phyloP scores from a whole-genome alignment of 2,113 vertebrate genomes.

The Pycnonotus jocosus region DNA sequence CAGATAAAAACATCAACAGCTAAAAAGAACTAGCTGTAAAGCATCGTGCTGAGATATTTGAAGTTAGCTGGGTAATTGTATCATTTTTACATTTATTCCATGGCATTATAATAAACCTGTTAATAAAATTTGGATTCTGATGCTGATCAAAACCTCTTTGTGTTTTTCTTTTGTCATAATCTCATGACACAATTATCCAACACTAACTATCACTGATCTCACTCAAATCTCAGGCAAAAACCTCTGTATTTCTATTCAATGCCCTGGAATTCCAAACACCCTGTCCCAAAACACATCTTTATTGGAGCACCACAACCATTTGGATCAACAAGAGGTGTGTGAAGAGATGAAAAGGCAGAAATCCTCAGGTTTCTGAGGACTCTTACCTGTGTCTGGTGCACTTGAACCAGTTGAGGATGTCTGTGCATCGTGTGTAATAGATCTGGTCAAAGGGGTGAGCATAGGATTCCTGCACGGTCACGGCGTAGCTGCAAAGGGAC shows the following conservation, averaged over 20 bases:
- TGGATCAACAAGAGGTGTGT: not conserved
- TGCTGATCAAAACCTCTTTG: not conserved
- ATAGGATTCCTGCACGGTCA: conserved; percentile 96
- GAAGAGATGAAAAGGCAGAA: not conserved
- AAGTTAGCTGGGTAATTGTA: not conserved
- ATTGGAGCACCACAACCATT: not conserved
- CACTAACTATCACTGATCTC: not conserved
- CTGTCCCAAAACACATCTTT: not conserved
- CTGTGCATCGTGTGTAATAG: conserved; percentile 97
- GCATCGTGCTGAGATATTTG: not conserved
- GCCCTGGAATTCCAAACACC: not conserved
- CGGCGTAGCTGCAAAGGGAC: conserved; percentile 83
- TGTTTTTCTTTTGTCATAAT: not conserved
- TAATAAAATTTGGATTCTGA: not conserved
- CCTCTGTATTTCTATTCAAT: not conserved
- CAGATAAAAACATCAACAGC: not conserved
- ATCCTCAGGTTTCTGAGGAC: not conserved
- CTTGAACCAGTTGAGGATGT: conserved; percentile 99
- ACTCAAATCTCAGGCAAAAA: not conserved
- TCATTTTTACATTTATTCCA: not conserved
- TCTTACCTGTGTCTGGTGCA: conserved; percentile 94
- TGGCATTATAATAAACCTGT: not conserved
- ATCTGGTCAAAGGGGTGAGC: conserved; percentile 98
- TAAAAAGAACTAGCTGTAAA: not conserved
- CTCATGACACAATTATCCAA: not conserved